Conservation (phyloP, 2,797 vertebrate species). For the Rhodeus uyekii region DNA sequence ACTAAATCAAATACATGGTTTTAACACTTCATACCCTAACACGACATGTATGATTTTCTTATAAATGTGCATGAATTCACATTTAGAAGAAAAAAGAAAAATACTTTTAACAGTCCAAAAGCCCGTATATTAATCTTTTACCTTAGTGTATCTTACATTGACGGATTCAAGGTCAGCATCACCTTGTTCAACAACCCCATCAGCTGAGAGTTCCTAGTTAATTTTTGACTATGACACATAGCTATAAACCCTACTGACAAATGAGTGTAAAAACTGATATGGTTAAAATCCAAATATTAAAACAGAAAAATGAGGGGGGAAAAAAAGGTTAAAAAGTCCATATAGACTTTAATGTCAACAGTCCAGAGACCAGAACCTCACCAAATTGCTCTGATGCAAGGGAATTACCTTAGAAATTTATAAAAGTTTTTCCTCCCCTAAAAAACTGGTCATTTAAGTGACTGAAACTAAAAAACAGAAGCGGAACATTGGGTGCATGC, state of each 20-base stretch:
- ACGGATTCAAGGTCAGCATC: background rate
- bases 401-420: background rate
- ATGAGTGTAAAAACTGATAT: background rate
- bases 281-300: background rate
- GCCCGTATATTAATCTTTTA: background rate
- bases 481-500: background rate
- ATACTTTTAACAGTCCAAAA: background rate
- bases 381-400: background rate
- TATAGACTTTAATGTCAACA: too few relatives aligned
- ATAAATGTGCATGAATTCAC: background rate
- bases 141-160: background rate
- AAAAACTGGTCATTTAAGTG: background rate
- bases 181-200: background rate
- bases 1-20: too few relatives aligned
- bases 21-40: background rate
- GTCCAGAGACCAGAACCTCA: background rate
- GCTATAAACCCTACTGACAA: background rate
- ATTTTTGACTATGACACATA: background rate
- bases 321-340: too few relatives aligned
- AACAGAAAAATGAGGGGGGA: too few relatives aligned
- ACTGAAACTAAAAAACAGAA: background rate
- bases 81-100: background rate
- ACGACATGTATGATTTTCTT: background rate
- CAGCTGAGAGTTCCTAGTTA: background rate
- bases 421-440: background rate